phyloP scores from a whole-genome alignment of 2,888 invertebrate genomes.

The Hermaeophaga mercurialis region DNA sequence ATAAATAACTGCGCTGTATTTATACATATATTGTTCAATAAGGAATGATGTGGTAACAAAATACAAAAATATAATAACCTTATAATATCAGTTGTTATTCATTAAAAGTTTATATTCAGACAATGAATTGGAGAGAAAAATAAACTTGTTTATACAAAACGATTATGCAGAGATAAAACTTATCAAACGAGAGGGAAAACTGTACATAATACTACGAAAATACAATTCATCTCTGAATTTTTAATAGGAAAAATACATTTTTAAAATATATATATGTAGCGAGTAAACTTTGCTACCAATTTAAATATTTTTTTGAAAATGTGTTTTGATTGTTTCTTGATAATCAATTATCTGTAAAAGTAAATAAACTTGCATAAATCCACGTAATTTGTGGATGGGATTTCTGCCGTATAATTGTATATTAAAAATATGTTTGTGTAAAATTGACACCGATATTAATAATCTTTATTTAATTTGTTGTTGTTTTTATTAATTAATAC shows the following conservation, averaged over 20 bases:
- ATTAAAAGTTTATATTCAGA: conserved; percentile 23
- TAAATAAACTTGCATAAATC: too few relatives aligned
- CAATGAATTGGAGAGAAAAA: conserved; percentile 23
- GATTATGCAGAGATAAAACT: conserved; percentile 19
- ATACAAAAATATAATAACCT: conserved; percentile 24
- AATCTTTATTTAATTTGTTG: too few relatives aligned
- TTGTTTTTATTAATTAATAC: conserved; percentile 6
- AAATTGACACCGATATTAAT: too few relatives aligned
- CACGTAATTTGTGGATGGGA: too few relatives aligned
- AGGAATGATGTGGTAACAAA: conserved; percentile 9
- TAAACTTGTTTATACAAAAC: conserved; percentile 18
- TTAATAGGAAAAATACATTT: too few relatives aligned
- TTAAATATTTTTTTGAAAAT: too few relatives aligned
- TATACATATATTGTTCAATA: background rate
- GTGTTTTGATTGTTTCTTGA: too few relatives aligned
- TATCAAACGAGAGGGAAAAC: conserved; percentile 15
- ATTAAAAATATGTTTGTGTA: too few relatives aligned
- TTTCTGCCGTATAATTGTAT: too few relatives aligned
- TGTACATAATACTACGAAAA: conserved; percentile 6
- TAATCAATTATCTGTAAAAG: too few relatives aligned
- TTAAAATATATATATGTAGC: too few relatives aligned
- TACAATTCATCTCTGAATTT: background rate
- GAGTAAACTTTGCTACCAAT: too few relatives aligned
- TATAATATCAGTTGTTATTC: conserved; percentile 25
- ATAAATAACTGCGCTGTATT: background rate